A percentile compares a stretch with the other conserved stretches of the same genome.
Conservation (phyloP, 1,140 invertebrate genomes). For the Drosophila virilis region DNA sequence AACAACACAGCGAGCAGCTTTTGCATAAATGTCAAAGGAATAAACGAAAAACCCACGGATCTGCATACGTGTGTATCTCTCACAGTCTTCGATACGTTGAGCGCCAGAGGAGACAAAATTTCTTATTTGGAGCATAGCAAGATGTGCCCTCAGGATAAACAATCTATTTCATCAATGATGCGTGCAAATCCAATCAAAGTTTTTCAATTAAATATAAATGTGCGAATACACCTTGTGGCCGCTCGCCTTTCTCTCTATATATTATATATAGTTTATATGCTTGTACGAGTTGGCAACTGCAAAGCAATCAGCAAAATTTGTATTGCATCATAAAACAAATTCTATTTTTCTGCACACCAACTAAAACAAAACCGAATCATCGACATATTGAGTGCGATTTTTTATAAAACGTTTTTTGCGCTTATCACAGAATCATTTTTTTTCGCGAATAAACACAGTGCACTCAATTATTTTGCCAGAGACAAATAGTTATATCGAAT, state of each 20-base stretch:
- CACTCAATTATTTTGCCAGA: slow-evolving; percentile 1
- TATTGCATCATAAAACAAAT: slow-evolving; percentile 55
- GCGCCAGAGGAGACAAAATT: slow-evolving; percentile 11
- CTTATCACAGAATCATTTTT: slow-evolving; percentile 4
- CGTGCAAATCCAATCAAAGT: slow-evolving; percentile 66
- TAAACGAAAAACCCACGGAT: neutral
- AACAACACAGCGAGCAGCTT: slow-evolving; percentile 28
- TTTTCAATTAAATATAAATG: slow-evolving; percentile 58
- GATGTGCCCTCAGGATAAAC: slow-evolving; percentile 31
- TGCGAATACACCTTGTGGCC: neutral
- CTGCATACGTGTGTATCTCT: neutral
- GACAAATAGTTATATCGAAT: neutral
- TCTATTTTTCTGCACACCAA: slow-evolving; percentile 31
- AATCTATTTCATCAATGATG: slow-evolving; percentile 41
- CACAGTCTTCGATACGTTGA: slow-evolving; percentile 41
- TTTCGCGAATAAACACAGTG: slow-evolving; percentile 26
- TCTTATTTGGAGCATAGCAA: neutral
- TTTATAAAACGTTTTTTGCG: slow-evolving; percentile 30
- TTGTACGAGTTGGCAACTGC: slow-evolving; percentile 2
- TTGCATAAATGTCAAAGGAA: slow-evolving; percentile 20
- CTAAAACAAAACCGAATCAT: slow-evolving; percentile 22
- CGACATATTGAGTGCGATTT: slow-evolving; percentile 15
- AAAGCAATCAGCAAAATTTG: slow-evolving; percentile 20
- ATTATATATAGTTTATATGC: neutral
- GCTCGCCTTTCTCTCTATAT: neutral